Percentiles rank a stretch among this genome's conserved stretches.
Evolutionary conservation across 2,113 vertebrate genomes (phyloP).

Genomic region (Heterocephalus glaber): DNA sequence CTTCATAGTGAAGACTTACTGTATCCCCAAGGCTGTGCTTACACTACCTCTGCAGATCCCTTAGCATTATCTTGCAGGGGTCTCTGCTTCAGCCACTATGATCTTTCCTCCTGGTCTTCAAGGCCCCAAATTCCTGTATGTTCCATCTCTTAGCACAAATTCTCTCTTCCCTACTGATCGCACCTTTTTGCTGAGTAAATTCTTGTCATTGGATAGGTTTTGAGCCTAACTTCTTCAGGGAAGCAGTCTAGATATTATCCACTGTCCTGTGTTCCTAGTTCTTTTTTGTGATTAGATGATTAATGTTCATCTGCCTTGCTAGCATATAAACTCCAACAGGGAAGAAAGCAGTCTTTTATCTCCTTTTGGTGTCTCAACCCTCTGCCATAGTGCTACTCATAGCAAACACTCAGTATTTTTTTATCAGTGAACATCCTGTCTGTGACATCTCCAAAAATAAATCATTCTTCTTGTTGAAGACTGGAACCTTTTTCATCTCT

Average conservation of each 20-base stretch:
- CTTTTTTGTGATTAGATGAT: neutral
- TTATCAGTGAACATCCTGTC: neutral
- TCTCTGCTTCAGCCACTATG: neutral
- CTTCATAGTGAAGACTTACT: neutral
- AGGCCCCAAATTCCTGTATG: neutral
- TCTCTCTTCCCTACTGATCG: neutral
- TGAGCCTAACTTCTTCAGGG: neutral
- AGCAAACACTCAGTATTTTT: neutral
- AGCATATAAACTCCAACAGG: neutral
- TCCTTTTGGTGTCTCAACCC: neutral
- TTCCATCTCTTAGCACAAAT: neutral
- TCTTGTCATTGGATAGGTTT: neutral
- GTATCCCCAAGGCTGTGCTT: neutral
- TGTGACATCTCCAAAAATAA: neutral
- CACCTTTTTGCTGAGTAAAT: neutral
- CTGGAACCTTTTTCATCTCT: neutral
- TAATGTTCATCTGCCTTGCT: neutral
- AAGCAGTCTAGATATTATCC: neutral
- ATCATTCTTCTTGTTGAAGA: neutral
- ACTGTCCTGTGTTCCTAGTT: neutral
- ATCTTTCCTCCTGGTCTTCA: neutral
- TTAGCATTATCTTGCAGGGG: neutral
- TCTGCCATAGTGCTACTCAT: too few relatives aligned
- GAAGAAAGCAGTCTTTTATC: neutral
- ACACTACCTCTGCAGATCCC: too few relatives aligned